Evolutionary conservation across 2,888 invertebrate species (phyloP), one percentile per base, ranked within the genome.

Genomic region (Phasia obesa): DNA sequence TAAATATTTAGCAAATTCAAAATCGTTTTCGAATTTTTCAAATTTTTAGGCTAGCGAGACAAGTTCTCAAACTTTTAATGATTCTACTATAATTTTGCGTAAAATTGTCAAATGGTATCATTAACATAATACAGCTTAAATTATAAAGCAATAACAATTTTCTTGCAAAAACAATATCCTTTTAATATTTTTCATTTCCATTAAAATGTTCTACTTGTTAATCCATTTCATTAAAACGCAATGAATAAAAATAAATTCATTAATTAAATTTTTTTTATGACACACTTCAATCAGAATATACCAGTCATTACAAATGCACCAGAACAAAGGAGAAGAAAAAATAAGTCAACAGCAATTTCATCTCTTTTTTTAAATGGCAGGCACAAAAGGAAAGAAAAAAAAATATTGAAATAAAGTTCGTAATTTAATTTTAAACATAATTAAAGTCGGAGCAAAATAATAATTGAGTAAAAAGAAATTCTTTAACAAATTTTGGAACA

Each of bases 361-460:
- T 21, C 21, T 21, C 7, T 42, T n/a, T 25, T 42, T n/a, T 38
- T 60, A 25, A 60, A 60, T 73, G 51, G 71, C 27, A 38, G 23
- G 42, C 21, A 53, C 51, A 49, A 49, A 38, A 23, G 4, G 25
- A 11, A 62, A 51, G 19, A 38, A 57, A 2, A 73, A 62, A 27
- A 59, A 69, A 25, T 3, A 17, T 5, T 9, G 13, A 19, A 31
- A 31, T 2, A 9, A 17, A 73, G 38, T 51, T 27, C 35, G 53
- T 38, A 73, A 73, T 73, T 73, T 62, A 60, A 73, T 73, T 62
- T 62, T n/a, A 19, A n/a, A 21, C 19, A 9, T 31, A 73, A 73
- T 73, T 73, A 73, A 73, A 73, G 62, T 64, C 53, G 27, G 27
- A 53, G 73, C 17, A 27, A 13, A 44, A 42, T 4, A 53, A 62